Evolutionary conservation across 2,113 vertebrate genomes (phyloP).

Genomic region (Rhagologus leucostigma): DNA sequence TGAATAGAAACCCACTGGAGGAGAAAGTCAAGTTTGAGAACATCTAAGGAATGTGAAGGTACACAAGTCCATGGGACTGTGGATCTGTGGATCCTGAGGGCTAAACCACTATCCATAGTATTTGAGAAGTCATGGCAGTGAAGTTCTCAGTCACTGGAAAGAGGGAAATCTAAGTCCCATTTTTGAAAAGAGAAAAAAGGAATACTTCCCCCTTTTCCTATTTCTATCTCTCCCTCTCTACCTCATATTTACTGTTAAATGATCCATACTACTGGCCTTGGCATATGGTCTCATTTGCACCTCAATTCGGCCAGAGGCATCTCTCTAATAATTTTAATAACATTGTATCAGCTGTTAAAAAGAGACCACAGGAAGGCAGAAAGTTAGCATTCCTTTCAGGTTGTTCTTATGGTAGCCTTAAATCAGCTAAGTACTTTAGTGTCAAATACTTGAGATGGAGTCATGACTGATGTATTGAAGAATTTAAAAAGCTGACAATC

Average conservation of each 20-base stretch:
- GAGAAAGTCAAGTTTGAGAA: background rate
- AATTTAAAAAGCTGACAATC: background rate
- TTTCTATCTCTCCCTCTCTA: background rate
- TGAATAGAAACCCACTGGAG: background rate
- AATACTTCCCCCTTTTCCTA: background rate
- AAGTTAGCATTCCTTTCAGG: background rate
- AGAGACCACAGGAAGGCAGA: background rate
- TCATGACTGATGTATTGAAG: background rate
- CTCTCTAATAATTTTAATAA: background rate
- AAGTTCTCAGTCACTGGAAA: background rate
- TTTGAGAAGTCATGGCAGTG: background rate
- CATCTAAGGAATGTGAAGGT: fast-evolving
- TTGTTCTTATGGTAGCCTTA: background rate
- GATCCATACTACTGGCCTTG: background rate
- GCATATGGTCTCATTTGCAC: background rate
- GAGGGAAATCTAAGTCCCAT: background rate
- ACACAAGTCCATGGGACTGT: background rate
- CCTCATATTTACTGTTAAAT: background rate
- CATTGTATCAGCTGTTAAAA: background rate
- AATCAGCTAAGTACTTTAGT: background rate
- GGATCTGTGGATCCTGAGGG: background rate
- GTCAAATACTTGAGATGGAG: background rate
- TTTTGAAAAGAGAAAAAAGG: background rate
- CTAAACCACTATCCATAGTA: background rate
- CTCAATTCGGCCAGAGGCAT: fast-evolving